Evolutionary conservation across 2,888 invertebrate species (phyloP), one percentile per base, ranked within the genome.

Genomic region (Lithophane semibrunnea): DNA sequence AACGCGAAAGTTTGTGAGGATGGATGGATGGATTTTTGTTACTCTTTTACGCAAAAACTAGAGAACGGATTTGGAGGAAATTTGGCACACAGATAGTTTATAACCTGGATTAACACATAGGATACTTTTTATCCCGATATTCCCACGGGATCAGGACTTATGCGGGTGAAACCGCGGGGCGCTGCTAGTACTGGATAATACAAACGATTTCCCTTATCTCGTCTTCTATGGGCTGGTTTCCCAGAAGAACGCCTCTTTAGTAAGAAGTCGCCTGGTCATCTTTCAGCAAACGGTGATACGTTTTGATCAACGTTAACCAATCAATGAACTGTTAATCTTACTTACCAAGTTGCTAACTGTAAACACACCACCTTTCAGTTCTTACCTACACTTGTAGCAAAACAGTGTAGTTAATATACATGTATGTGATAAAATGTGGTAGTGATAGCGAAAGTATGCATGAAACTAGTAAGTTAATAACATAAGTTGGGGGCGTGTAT

Each of bases 381-480:
- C 18, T 8, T 52, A 21, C 18, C 18, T 8, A 52, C 49, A 47
- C 52, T 60, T 52, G 4, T 37, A 66, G 18, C 68, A 44, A 56
- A 44, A 76, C 65, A 66, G 24, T 37, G 49, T 70, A 66, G 24
- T 70, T 56, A 70, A 66, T 65, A 64, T 42, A 72, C 60, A 54
- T n/a, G 52, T 83, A 82, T 75, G 69, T 73, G 73, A 63, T 77
- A 70, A 70, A 82, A 69, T 77, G 81, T 79, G 76, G 72, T 77
- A 87, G 88, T 80, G 70, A 71, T 78, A 91, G 90, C 88, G 90
- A 91, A 92, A 92, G 92, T 92, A 92, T 93, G 90, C 92, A 90
- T 86, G 82, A 89, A 89, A 92, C 92, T 91, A 91, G 93, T 90
- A 91, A 92, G 92, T 94, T 94, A 95, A 94, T 94, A 94, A 94